Evolutionary conservation across 2,888 invertebrate species (phyloP).

Genomic region (Neoitamus cyanurus): DNA sequence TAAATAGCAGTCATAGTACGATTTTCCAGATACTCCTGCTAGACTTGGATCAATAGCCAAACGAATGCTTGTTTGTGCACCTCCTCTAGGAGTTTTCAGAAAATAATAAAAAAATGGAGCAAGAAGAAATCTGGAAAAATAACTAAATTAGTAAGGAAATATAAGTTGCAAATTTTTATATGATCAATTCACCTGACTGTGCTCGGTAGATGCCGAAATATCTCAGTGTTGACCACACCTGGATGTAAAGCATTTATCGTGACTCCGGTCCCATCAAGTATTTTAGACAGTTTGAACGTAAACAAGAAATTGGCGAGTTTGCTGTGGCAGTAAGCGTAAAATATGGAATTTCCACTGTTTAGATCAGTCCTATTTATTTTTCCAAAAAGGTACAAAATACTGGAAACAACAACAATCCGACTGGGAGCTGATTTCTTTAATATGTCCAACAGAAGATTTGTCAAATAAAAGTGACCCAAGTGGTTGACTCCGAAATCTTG

Average conservation of each 20-base stretch:
- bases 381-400: slow-evolving; percentile 74
- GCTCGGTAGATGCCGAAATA: slow-evolving; percentile 71
- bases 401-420: slow-evolving; percentile 77
- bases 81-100: slow-evolving; percentile 61
- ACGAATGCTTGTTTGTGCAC: slow-evolving; percentile 63
- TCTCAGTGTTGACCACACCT: slow-evolving; percentile 76
- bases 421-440: no score
- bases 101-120: background rate
- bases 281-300: slow-evolving; percentile 72
- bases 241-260: slow-evolving; percentile 76
- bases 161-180: no score
- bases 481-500: slow-evolving; percentile 68
- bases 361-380: slow-evolving; percentile 73
- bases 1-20: slow-evolving; percentile 72
- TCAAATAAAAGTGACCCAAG: no score
- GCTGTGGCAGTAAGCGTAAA: slow-evolving; percentile 78
- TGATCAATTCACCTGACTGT: background rate
- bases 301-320: slow-evolving; percentile 81
- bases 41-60: slow-evolving; percentile 63
- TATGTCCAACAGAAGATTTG: no score
- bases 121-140: no score
- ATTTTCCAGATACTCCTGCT: slow-evolving; percentile 60
- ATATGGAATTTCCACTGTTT: slow-evolving; percentile 74
- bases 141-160: no score
- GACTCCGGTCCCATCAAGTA: slow-evolving; percentile 70